Conservation (phyloP, 2,113 vertebrate genomes). For the Tympanuchus pallidicinctus region DNA sequence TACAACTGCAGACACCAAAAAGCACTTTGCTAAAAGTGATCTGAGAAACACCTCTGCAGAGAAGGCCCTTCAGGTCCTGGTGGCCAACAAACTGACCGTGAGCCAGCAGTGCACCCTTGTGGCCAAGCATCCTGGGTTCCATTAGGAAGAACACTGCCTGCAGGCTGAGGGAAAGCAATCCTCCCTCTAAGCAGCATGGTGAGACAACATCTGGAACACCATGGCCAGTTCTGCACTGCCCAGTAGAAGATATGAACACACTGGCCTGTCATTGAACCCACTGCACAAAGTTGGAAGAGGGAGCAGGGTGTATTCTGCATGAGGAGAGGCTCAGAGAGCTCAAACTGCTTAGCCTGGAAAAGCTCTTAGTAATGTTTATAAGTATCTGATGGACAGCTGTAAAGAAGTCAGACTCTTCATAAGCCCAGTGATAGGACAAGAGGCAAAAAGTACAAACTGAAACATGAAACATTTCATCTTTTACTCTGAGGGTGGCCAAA, state of each 20-base stretch:
- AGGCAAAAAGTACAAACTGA: neutral
- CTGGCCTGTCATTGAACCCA: too few relatives aligned
- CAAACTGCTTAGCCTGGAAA: neutral
- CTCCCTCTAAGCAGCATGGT: neutral
- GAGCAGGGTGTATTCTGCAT: neutral
- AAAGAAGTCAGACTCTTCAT: neutral
- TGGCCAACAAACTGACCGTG: neutral
- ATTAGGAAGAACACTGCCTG: neutral
- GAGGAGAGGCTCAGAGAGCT: neutral
- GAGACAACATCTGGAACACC: neutral
- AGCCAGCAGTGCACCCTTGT: neutral
- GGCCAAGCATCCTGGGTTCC: neutral
- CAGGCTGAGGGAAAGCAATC: neutral
- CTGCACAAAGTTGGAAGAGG: neutral
- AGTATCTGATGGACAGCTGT: neutral
- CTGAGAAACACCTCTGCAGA: neutral
- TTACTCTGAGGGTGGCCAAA: neutral
- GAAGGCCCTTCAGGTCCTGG: neutral
- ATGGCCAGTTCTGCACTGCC: neutral
- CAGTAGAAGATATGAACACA: neutral
- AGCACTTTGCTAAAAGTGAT: neutral
- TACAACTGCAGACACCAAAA: neutral
- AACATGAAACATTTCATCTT: neutral
- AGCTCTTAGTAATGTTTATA: neutral
- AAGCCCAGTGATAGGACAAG: neutral